Base-by-base conservation (phyloP, 1,140 invertebrate genomes). In the Sycophila sp. region DNA sequence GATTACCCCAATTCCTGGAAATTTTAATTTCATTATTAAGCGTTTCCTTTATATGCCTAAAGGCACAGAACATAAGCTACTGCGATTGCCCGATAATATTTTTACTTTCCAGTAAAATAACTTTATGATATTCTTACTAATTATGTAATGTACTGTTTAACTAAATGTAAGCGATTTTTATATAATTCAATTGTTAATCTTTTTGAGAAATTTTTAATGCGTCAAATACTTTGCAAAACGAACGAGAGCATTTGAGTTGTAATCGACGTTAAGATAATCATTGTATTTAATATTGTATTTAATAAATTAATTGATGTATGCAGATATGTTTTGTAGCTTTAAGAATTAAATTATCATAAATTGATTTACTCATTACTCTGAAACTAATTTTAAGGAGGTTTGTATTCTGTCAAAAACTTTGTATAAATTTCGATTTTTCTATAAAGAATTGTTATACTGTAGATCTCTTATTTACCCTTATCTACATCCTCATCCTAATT, bases 391-490 rank as follows among this genome's bases (percentile, higher is more conserved):
- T 63, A 63, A 63, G 38, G 26, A 13, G 19, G 56, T 26, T 55
- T 70, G 30, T 70, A 70, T 45, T 56, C 7, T 22, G 22, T 34
- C 28, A 56, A 42, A 32, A 70, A 8, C 56, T 64, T 63, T 63
- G 36, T 70, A 56, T 70, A 63, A 63, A 70, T 63, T 53, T 32
- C 19, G 56, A 59, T 69, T 62, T 62, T 69, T 51, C 22, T 62
- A 69, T 30, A 53, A 69, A 69, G n/a, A 24, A 26, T 22, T 59
- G 7, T 58, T 13, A 36, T 53, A 15, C 15, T 15, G 24, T 53
- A 30, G 17, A 49, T 49, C 6, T 6, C 24, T 55, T 38, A 58
- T 32, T 40, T 13, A 32, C 34, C n/a, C 40, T 34, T 56, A n/a
- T 34, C 1, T 7, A 32, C 24, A 58, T 55, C 19, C 26, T 26